Evolutionary conservation across 2,888 invertebrate species (phyloP).

Genomic region (Philhelius pedissequus): DNA sequence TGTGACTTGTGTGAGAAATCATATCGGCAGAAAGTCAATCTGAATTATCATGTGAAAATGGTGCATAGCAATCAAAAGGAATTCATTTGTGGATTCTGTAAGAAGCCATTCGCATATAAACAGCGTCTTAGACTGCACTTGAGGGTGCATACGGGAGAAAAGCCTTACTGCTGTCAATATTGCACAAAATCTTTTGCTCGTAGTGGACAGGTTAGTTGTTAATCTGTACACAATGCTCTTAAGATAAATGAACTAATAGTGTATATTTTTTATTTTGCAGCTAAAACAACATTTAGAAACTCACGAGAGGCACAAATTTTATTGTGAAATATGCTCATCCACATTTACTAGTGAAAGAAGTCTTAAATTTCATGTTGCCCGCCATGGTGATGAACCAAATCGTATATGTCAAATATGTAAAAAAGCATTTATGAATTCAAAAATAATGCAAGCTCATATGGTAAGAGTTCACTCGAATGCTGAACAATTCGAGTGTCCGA

Average conservation of each 20-base stretch:
- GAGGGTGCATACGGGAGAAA: slow-evolving; percentile 85
- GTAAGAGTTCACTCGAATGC: slow-evolving; percentile 87
- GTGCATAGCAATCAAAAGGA: slow-evolving; percentile 77
- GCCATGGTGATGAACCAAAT: slow-evolving; percentile 87
- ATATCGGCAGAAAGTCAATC: slow-evolving; percentile 83
- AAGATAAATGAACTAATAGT: background rate
- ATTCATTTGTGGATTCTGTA: slow-evolving; percentile 87
- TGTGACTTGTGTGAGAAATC: slow-evolving; percentile 83
- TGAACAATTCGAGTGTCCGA: slow-evolving; percentile 87
- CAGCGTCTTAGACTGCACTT: slow-evolving; percentile 87
- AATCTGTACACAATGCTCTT: background rate
- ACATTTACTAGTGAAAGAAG: slow-evolving; percentile 85
- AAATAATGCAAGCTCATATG: slow-evolving; percentile 86
- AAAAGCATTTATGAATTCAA: slow-evolving; percentile 86
- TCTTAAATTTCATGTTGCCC: slow-evolving; percentile 83
- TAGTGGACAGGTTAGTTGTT: slow-evolving; percentile 84
- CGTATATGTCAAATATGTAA: slow-evolving; percentile 90
- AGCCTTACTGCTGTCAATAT: slow-evolving; percentile 83
- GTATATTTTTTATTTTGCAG: slow-evolving; percentile 69
- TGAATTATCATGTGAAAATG: slow-evolving; percentile 82
- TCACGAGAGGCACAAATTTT: slow-evolving; percentile 84
- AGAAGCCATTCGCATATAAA: slow-evolving; percentile 87
- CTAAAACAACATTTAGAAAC: slow-evolving; percentile 85
- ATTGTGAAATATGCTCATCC: slow-evolving; percentile 85
- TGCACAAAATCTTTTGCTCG: slow-evolving; percentile 85